These are phyloP conservation scores for Poecile montanus DNA, from an alignment of 2,797 vertebrate genomes.

Conservation along the genomic window DNA sequence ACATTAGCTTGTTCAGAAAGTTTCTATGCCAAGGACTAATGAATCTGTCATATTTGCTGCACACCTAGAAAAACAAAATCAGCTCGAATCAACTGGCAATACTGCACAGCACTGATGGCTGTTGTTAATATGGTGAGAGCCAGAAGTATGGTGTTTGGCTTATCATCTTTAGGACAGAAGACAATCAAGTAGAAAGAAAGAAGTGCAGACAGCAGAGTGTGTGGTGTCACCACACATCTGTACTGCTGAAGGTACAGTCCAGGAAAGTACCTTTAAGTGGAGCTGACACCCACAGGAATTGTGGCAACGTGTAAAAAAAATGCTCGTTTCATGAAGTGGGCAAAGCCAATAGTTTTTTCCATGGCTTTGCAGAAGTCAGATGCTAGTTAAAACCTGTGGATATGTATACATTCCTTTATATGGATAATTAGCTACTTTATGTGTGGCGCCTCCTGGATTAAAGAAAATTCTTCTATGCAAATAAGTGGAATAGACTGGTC, in stretches of 20 bases:
- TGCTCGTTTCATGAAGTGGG: slow-evolving; percentile 43
- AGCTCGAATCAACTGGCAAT: not conserved
- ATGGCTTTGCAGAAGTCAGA: slow-evolving; percentile 68
- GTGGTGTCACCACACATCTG: not conserved
- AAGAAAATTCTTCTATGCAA: slow-evolving; percentile 74
- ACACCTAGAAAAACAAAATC: not conserved
- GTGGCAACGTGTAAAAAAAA: slow-evolving; percentile 4
- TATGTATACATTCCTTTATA: slow-evolving; percentile 75
- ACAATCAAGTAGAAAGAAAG: not conserved
- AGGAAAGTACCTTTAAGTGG: slow-evolving; percentile 2
- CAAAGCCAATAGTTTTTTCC: slow-evolving; percentile 67
- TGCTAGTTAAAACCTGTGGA: slow-evolving; percentile 81
- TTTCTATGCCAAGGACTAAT: not conserved
- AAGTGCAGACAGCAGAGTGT: not conserved
- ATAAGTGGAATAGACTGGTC: slow-evolving; percentile 51
- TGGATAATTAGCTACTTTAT: slow-evolving; percentile 78
- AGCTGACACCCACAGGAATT: slow-evolving; percentile 45
- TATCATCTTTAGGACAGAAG: not conserved
- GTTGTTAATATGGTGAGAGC: not conserved
- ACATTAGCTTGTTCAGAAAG: not conserved
- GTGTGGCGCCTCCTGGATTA: slow-evolving; percentile 84
- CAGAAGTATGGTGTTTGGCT: not conserved
- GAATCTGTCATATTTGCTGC: not conserved
- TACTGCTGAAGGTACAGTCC: not conserved
- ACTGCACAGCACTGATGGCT: not conserved